A percentile compares a stretch with the other conserved stretches of the same genome.
phyloP scores from a whole-genome alignment of 2,113 vertebrate genomes.

The Fregetta grallaria region DNA sequence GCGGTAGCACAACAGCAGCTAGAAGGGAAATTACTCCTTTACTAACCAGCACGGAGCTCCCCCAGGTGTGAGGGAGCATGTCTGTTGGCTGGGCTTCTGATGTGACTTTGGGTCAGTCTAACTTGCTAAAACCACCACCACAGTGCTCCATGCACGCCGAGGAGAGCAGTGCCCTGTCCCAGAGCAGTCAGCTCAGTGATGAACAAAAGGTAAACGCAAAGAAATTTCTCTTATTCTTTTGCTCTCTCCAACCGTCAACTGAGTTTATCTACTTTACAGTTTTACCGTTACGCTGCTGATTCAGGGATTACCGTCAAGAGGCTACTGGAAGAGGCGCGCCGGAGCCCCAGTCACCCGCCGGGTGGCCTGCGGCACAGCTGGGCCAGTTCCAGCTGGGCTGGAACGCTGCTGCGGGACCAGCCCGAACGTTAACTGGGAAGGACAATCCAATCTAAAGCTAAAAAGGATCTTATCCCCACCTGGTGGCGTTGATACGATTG shows the following conservation, averaged over 20 bases:
- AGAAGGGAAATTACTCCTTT: neutral
- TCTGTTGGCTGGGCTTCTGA: no score
- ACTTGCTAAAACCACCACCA: neutral
- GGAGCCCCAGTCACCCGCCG: neutral
- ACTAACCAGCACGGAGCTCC: rapidly evolving
- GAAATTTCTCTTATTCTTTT: neutral
- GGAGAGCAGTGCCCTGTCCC: neutral
- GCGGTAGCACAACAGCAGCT: neutral
- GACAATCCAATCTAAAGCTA: neutral
- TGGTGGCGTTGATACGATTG: neutral
- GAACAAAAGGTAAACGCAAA: neutral
- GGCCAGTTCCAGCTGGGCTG: no score
- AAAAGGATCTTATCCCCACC: neutral
- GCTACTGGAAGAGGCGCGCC: rapidly evolving
- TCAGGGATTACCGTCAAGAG: neutral
- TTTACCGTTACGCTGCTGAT: no score
- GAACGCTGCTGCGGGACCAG: no score
- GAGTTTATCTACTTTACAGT: neutral
- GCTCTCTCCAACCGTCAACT: neutral
- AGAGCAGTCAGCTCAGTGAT: neutral
- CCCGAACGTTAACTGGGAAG: no score
- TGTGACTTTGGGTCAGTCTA: neutral
- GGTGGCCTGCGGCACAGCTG: no score
- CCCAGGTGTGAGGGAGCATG: neutral
- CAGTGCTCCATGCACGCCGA: rapidly evolving